Conservation (phyloP, 2,113 vertebrate genomes). For the Scytalopus superciliaris region DNA sequence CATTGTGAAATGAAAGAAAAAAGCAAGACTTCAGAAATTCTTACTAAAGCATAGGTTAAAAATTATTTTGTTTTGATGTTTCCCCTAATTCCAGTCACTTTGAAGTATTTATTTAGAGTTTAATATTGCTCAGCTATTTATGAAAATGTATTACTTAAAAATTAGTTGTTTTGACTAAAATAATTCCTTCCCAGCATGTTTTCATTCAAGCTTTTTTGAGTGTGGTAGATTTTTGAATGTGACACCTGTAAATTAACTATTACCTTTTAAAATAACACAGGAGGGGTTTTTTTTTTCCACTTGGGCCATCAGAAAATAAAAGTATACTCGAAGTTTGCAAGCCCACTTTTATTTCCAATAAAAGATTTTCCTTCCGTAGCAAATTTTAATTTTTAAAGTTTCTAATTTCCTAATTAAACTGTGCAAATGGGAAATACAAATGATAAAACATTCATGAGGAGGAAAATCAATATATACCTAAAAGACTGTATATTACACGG, state of each 20-base stretch:
- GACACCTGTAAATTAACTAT: neutral
- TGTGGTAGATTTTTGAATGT: neutral
- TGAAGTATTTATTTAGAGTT: neutral
- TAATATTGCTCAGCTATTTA: too few relatives aligned
- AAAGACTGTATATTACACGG: neutral
- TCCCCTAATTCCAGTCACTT: neutral
- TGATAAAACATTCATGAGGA: slow-evolving; percentile 3
- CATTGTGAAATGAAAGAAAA: neutral
- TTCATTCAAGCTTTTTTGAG: neutral
- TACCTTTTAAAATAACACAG: neutral
- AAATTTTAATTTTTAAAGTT: neutral
- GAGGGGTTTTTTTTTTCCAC: fast-evolving
- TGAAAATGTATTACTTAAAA: neutral
- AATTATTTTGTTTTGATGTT: neutral
- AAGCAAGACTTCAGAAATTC: neutral
- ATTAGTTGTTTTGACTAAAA: neutral
- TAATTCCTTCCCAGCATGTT: neutral
- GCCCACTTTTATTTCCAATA: neutral
- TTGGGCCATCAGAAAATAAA: neutral
- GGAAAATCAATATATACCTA: slow-evolving; percentile 15
- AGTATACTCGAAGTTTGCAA: neutral
- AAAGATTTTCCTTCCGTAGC: neutral
- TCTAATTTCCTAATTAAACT: neutral
- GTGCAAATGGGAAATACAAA: neutral
- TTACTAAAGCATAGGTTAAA: neutral